phyloP scores from a whole-genome alignment of 2,113 vertebrate genomes.

The Albula glossodonta region DNA sequence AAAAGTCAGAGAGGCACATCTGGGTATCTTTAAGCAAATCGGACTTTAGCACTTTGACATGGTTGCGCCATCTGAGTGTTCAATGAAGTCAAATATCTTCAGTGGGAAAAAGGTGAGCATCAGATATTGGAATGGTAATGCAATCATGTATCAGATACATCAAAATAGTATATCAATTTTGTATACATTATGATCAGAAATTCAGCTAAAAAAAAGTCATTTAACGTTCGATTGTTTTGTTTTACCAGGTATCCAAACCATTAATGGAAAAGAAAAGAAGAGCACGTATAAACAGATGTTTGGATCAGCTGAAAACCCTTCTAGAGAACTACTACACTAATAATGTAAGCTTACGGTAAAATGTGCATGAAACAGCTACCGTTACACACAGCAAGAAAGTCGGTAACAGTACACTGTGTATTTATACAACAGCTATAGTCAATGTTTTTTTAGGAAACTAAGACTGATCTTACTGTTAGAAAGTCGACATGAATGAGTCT shows the following conservation, averaged over 20 bases:
- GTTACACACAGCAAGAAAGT: too few species aligned
- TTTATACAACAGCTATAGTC: not conserved
- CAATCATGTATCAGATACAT: too few species aligned
- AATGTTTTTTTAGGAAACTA: too few species aligned
- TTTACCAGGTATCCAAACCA: slow-evolving; percentile 80
- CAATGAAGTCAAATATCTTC: slow-evolving; percentile 49
- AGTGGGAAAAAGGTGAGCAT: slow-evolving; percentile 62
- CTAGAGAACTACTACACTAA: slow-evolving; percentile 83
- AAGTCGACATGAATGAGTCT: not conserved
- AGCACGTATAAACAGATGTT: slow-evolving; percentile 82
- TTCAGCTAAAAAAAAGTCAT: too few species aligned
- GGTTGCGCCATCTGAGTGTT: slow-evolving; percentile 61
- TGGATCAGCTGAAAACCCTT: slow-evolving; percentile 80
- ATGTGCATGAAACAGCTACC: not conserved
- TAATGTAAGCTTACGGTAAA: slow-evolving; percentile 65
- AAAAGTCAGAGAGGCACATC: slow-evolving; percentile 23
- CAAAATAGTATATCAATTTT: too few species aligned
- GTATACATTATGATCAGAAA: too few species aligned
- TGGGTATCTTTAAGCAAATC: slow-evolving; percentile 32
- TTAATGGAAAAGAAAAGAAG: slow-evolving; percentile 87
- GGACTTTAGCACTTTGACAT: slow-evolving; percentile 50
- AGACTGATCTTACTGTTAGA: too few species aligned
- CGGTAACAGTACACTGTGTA: too few species aligned
- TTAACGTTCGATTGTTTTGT: not conserved
- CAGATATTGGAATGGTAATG: too few species aligned